Base-by-base conservation (phyloP, 1,140 invertebrate species). In the Drosophila ambigua region DNA sequence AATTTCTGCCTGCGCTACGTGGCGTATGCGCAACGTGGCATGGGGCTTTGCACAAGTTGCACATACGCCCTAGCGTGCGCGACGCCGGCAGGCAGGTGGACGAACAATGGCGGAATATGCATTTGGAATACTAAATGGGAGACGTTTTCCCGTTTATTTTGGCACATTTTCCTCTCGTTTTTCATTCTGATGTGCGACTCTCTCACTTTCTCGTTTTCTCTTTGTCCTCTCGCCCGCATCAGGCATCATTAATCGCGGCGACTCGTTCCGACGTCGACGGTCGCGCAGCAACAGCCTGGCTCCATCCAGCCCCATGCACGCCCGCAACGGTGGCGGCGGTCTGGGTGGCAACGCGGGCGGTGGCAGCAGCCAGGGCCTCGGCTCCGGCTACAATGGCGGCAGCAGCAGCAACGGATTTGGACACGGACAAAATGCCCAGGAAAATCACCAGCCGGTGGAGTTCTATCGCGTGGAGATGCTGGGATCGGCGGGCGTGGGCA, bases 231-330 rank as follows among this genome's bases (percentile, higher is more conserved):
- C 13, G 35, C 11, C 35, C n/a, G 28, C 31, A 39, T 39, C 94
- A 97, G 97, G 97, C 52, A 95, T 98, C 65, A 94, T 98, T 39
- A 98, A 98, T 92, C 93, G 96, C 71, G 97, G 97, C 1, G 97
- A 98, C 91, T 98, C 97, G 2, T 97, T 98, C 92, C 93, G 96
- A 43, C 94, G 96, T 71, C 94, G 95, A 44, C 93, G 95, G 54
- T 97, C 95, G 5, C 93, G 96, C 44, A 97, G 96, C 72, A 97
- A 96, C 87, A 97, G 95, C 72, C 92, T 96, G 23, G 94, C 94
- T 2, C 94, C 94, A 1, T 87, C 91, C 77, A 92, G 91, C 52
- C 91, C 91, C 24, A 84, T 92, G 68, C 87, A 62, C 91, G 83
- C 39, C 5, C 88, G 90, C 16, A 78, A 67, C 13, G 87, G 75